Evolutionary conservation across 2,888 invertebrate genomes (phyloP).

Genomic region (Chromoteleia sp.): DNA sequence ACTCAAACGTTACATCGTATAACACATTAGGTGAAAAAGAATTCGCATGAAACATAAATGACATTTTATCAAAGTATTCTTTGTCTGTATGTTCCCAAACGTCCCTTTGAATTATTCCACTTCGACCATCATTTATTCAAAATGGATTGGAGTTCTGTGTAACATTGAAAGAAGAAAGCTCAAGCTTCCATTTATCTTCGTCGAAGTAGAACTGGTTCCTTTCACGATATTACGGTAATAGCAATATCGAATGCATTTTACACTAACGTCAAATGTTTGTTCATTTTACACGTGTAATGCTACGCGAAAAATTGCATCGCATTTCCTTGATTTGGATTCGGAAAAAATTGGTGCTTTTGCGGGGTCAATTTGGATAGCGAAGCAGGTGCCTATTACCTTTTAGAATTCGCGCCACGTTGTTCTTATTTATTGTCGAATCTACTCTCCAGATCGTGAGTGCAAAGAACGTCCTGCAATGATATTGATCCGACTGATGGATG

Average conservation of each 20-base stretch:
- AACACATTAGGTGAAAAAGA: constrained; percentile 36
- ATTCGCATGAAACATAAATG: constrained; percentile 50
- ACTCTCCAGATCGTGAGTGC: constrained; percentile 49
- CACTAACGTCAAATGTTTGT: constrained; percentile 44
- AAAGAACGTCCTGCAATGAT: constrained; percentile 52
- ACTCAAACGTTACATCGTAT: constrained; percentile 28
- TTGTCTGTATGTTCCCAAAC: constrained; percentile 50
- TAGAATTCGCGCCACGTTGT: constrained; percentile 64
- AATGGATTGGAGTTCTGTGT: constrained; percentile 63
- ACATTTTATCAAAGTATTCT: constrained; percentile 56
- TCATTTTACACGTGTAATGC: constrained; percentile 21
- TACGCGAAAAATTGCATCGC: constrained; percentile 1
- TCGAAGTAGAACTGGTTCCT: constrained; percentile 41
- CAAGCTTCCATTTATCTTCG: constrained; percentile 66
- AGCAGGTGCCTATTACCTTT: constrained; percentile 38
- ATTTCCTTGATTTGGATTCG: constrained; percentile 51
- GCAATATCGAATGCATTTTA: constrained; percentile 60
- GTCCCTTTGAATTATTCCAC: constrained; percentile 55
- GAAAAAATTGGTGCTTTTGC: constrained; percentile 51
- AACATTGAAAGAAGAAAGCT: constrained; percentile 56
- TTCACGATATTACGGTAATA: constrained; percentile 40
- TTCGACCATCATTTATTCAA: constrained; percentile 64
- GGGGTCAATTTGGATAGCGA: constrained; percentile 49
- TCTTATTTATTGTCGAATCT: constrained; percentile 69
- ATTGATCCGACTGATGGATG: constrained; percentile 56